Base-by-base conservation (phyloP, 2,113 vertebrate genomes). In the Phaethon lepturus region DNA sequence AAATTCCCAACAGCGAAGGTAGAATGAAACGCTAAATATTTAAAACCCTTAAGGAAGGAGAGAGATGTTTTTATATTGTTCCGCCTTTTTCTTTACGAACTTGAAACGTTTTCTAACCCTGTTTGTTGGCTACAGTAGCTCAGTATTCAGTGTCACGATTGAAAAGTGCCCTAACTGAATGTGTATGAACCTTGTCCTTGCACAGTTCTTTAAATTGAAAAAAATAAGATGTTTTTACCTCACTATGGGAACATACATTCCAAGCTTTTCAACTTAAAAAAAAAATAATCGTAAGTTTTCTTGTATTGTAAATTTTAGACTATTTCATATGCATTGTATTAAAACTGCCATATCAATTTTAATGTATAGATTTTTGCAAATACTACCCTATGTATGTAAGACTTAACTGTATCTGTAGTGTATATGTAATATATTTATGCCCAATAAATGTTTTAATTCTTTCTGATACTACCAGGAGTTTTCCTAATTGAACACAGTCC, bases 351-450 rank as follows among this genome's bases (percentile, higher is more conserved):
- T 99, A 99, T 99, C 99, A 98, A 99, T 99, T 99, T 99, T 99
- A 99, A 99, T 99, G 99, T 99, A 99, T 99, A 99, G 99, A 99
- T 99, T 99, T 38, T 99, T 99, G 99, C 99, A 99, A 99, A 99
- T 99, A 99, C 98, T 99, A 99, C 99, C 98, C 99, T 99, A 98
- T 99, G 99, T 99, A 99, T 99, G 99, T 99, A 99, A 99, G 99
- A 99, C 99, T 98, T 99, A 99, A 99, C 99, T 99, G 99, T 99
- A 99, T 99, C 99, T 99, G 99, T 99, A 99, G 99, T 99, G 99
- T 99, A 99, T 99, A 99, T 99, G 99, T 99, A 99, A 99, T 99
- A 99, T 99, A 99, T 99, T 99, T 99, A 99, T 99, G 99, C 99
- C 98, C 99, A 99, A 99, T 99, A 99, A 99, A 99, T 99, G 99